Evolutionary conservation across 2,888 invertebrate species (phyloP).

Genomic region (Polylopha cassiicola): DNA sequence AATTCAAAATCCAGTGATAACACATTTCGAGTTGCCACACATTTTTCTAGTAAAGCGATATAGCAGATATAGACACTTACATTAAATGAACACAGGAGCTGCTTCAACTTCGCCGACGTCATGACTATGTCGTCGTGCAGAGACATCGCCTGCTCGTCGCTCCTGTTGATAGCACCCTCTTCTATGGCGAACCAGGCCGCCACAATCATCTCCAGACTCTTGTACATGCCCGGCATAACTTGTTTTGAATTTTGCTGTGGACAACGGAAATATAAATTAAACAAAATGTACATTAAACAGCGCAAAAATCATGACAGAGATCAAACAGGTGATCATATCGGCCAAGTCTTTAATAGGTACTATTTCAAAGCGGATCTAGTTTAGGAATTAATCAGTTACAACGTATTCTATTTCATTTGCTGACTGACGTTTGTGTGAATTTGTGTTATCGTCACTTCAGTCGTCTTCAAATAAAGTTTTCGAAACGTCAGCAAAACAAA

Average conservation of each 20-base stretch:
- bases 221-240: constrained; percentile 78
- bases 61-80: constrained; percentile 49
- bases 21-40: too few species aligned
- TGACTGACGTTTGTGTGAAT: too few species aligned
- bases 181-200: constrained; percentile 84
- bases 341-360: too few species aligned
- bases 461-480: too few species aligned
- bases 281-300: neutral
- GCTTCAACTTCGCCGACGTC: constrained; percentile 78
- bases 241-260: constrained; percentile 52
- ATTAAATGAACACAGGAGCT: constrained; percentile 83
- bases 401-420: too few species aligned
- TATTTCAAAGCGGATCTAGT: too few species aligned
- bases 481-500: neutral
- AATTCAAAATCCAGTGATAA: too few species aligned
- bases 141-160: constrained; percentile 40
- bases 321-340: too few species aligned
- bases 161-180: constrained; percentile 69
- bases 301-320: neutral
- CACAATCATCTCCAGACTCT: constrained; percentile 82
- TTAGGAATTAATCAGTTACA: too few species aligned
- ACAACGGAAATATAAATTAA: constrained; percentile 30
- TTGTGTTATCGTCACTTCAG: too few species aligned
- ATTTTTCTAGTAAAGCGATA: neutral
- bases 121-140: constrained; percentile 72